Evolutionary conservation across 2,113 vertebrate species (phyloP).

Genomic region (Corythaixoides concolor): DNA sequence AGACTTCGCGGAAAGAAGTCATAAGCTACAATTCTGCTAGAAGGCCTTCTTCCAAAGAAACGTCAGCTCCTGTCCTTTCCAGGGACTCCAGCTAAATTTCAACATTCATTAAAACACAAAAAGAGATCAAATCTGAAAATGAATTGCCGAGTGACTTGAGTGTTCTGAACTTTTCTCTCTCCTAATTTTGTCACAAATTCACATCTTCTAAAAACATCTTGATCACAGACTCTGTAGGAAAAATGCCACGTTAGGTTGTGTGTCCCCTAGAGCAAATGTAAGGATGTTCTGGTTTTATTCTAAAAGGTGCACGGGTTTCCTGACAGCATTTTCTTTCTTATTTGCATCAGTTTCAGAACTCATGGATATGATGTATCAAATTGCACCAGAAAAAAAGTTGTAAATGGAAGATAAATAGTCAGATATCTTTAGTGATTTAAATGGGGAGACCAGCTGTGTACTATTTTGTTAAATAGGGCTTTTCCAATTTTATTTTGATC

Average conservation of each 20-base stretch:
- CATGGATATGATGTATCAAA: not conserved
- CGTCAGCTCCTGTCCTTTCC: not conserved
- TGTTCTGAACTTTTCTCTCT: not conserved
- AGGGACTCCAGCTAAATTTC: conserved; percentile 16
- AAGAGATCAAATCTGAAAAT: conserved; percentile 32
- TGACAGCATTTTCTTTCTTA: not conserved
- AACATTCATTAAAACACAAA: conserved; percentile 28
- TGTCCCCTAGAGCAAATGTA: conserved; percentile 14
- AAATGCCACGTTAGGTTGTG: not conserved
- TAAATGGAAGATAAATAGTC: not conserved
- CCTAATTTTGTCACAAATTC: conserved; percentile 32
- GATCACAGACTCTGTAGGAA: not conserved
- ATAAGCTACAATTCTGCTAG: not conserved
- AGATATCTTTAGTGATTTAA: not conserved
- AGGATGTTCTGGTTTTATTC: not conserved
- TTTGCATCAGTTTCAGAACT: not conserved
- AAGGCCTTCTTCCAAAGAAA: not conserved
- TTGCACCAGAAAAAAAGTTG: not conserved
- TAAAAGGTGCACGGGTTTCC: not conserved
- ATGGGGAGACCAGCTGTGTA: not conserved
- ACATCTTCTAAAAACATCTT: conserved; percentile 1
- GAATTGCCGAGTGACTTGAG: not conserved
- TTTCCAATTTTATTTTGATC: not conserved
- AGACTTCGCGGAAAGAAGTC: not conserved
- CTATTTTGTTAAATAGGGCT: not conserved